Base-by-base conservation (phyloP, 2,888 invertebrate species). In the Hermodice carunculata region DNA sequence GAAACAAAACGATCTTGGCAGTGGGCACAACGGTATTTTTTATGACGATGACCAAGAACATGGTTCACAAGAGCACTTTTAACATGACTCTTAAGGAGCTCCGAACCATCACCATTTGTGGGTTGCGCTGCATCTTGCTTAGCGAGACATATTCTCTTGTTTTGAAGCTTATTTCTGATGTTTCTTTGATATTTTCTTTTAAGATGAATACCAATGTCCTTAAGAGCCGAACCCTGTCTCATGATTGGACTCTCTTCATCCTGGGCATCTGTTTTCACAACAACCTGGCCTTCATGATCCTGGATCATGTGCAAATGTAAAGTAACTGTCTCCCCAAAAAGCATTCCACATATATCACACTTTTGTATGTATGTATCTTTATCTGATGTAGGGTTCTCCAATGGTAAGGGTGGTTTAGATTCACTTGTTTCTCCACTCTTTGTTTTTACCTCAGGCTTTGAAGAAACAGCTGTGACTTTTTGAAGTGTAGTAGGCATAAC, bases 281-380 rank as follows among this genome's bases (percentile, higher is more conserved):
- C n/a, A n/a, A 82, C 78, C 65, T 79, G 77, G 28, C 80, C 80
- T 70, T 79, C 78, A 61, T 88, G 87, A 66, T 85, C 85, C 71
- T 85, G 86, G 63, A 87, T 85, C 74, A 87, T 80, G 78, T 88
- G 88, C 22, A 88, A 79, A 71, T 87, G 87, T 67, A 87, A 82
- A 22, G 83, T 80, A 51, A 83, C 78, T 58, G 83, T 79, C 70
- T 85, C 85, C 40, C 82, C 78, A 69, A 86, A 86, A 48, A 78
- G 75, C 61, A 83, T 78, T 44, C 84, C 84, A 75, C 88, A 88
- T 29, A 86, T 75, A 51, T 84, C 74, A 66, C 84, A 84, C 44
- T 78, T 77, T 52, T 78, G 75, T 14, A 62, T 28, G 70, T 43
- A 44, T 3, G 22, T 4, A 17, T 14, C 22, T 6, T 26, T n/a